Evolutionary conservation across 2,113 vertebrate species (phyloP).

Genomic region (Oxyruncus cristatus): DNA sequence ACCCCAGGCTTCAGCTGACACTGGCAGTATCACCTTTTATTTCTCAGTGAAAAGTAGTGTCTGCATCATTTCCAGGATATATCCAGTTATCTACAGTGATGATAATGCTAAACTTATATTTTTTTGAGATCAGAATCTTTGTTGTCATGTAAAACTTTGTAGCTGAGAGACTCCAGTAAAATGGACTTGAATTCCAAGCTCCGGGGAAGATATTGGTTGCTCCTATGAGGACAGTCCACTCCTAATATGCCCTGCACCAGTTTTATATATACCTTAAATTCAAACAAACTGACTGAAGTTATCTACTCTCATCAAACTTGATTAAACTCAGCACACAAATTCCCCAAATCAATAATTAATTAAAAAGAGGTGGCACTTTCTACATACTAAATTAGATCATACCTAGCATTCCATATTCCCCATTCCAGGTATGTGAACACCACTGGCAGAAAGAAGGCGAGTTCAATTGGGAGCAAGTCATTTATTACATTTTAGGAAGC

Average conservation of each 20-base stretch:
- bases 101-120: neutral
- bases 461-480: neutral
- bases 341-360: slow-evolving; percentile 66
- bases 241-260: neutral
- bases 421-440: neutral
- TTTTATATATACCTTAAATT: slow-evolving; percentile 40
- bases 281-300: slow-evolving; percentile 26
- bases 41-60: neutral
- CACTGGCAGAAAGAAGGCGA: neutral
- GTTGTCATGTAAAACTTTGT: neutral
- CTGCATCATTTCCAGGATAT: neutral
- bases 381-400: neutral
- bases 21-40: neutral
- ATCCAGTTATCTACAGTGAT: neutral
- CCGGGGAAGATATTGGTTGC: neutral
- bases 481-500: neutral
- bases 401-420: neutral
- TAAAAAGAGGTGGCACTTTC: slow-evolving; percentile 38
- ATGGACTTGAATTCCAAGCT: neutral
- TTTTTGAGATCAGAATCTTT: neutral
- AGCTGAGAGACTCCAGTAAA: neutral
- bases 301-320: slow-evolving; percentile 31
- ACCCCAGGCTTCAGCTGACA: neutral
- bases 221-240: neutral
- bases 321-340: slow-evolving; percentile 53